These are phyloP conservation scores for Drosophila testacea DNA, from an alignment of 2,888 invertebrate species.

Conservation along the genomic window DNA sequence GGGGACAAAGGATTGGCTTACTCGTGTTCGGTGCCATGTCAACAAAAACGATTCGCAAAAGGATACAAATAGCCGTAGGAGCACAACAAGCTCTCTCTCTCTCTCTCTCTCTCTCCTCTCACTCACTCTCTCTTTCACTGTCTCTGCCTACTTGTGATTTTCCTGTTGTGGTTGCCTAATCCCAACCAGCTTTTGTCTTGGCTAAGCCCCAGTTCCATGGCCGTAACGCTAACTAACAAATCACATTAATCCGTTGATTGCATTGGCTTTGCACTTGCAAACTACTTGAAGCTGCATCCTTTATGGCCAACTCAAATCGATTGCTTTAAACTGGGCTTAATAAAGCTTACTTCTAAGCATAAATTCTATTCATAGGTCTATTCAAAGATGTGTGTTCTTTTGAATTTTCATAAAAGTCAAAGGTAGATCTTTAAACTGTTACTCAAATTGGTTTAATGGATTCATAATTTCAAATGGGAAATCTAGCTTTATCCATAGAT, in stretches of 20 bases:
- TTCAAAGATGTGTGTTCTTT: neutral
- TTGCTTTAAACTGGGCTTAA: neutral
- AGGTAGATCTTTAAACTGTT: too few relatives aligned
- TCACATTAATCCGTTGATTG: conserved; percentile 62
- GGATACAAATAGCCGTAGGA: conserved; percentile 24
- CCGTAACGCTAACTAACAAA: conserved; percentile 50
- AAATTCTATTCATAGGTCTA: neutral
- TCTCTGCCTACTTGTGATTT: neutral
- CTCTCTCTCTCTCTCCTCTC: neutral
- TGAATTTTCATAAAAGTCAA: neutral
- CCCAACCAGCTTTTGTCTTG: conserved; percentile 26
- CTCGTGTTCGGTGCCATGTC: conserved; percentile 50
- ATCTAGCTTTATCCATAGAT: too few relatives aligned
- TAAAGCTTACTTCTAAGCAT: neutral
- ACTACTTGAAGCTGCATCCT: conserved; percentile 5
- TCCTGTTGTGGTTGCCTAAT: conserved; percentile 41
- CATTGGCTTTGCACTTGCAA: conserved; percentile 37
- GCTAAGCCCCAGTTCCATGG: conserved; percentile 16
- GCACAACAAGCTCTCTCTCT: conserved; percentile 4
- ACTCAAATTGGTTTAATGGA: too few relatives aligned
- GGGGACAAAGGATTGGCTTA: conserved; percentile 22
- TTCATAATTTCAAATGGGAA: too few relatives aligned
- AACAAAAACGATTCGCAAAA: conserved; percentile 52
- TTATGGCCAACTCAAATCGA: neutral
- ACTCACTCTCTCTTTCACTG: neutral